Evolutionary conservation across 2,888 invertebrate species (phyloP).

Genomic region (Rhodophaea formosa): DNA sequence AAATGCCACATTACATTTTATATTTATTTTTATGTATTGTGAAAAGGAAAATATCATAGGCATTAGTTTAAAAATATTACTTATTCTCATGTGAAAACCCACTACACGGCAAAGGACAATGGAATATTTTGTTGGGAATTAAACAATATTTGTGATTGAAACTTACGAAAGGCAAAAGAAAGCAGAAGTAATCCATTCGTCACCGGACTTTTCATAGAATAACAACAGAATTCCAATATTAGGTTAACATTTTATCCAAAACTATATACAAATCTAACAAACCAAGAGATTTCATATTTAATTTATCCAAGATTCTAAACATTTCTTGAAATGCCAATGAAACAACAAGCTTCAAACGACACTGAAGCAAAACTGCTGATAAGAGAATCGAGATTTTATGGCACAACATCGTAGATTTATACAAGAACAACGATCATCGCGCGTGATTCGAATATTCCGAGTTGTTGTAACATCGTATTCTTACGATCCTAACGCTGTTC

Average conservation of each 20-base stretch:
- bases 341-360: not conserved
- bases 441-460: not conserved
- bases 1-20: too few species aligned
- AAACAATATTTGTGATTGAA: slow-evolving; percentile 1
- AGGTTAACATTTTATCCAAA: not conserved
- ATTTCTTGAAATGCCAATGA: not conserved
- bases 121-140: not conserved
- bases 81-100: too few species aligned
- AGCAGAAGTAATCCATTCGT: slow-evolving; percentile 31
- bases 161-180: slow-evolving; percentile 31
- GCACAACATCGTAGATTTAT: not conserved
- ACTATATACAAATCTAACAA: not conserved
- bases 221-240: not conserved
- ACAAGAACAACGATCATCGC: not conserved
- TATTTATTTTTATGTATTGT: too few species aligned
- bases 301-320: not conserved
- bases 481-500: too few species aligned
- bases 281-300: too few species aligned
- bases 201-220: not conserved
- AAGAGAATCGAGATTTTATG: not conserved
- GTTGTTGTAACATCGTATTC: not conserved
- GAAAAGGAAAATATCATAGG: too few species aligned
- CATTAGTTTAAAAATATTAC: too few species aligned
- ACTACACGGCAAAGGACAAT: too few species aligned
- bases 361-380: not conserved